Evolutionary conservation across 2,888 invertebrate genomes (phyloP).

Genomic region (Plebejus anna): DNA sequence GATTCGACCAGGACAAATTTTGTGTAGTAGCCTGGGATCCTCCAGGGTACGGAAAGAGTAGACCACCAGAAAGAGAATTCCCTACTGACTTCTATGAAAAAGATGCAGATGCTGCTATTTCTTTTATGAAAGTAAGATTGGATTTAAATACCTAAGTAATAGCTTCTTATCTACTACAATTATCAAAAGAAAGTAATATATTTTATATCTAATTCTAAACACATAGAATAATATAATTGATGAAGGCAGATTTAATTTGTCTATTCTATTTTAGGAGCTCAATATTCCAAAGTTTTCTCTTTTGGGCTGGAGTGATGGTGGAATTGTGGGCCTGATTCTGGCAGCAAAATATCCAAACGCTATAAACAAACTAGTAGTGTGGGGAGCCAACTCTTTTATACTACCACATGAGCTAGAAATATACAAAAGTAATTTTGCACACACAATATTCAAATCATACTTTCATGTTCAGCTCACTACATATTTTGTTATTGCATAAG

Average conservation of each 20-base stretch:
- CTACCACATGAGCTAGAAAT: constrained; percentile 82
- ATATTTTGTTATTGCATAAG: too few species aligned
- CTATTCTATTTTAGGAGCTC: constrained; percentile 66
- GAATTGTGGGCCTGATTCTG: constrained; percentile 87
- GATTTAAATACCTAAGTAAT: not conserved
- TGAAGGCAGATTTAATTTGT: not conserved
- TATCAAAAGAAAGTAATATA: not conserved
- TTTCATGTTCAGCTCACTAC: too few species aligned
- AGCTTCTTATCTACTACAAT: too few species aligned
- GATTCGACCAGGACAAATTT: constrained; percentile 81
- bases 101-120: constrained; percentile 85
- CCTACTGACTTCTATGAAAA: constrained; percentile 83
- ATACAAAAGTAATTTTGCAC: constrained; percentile 75
- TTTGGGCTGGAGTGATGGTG: constrained; percentile 95
- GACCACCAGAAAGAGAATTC: constrained; percentile 88
- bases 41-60: constrained; percentile 91
- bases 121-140: constrained; percentile 83
- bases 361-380: constrained; percentile 86
- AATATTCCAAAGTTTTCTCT: constrained; percentile 85
- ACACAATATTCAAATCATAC: too few species aligned
- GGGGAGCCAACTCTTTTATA: constrained; percentile 89
- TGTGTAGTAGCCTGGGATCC: constrained; percentile 90
- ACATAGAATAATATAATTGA: too few species aligned
- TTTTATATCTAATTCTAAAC: too few species aligned
- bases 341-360: constrained; percentile 84